Base-by-base conservation (phyloP, 92 coral and sea anemone species). In the Heliopora coerulea region DNA sequence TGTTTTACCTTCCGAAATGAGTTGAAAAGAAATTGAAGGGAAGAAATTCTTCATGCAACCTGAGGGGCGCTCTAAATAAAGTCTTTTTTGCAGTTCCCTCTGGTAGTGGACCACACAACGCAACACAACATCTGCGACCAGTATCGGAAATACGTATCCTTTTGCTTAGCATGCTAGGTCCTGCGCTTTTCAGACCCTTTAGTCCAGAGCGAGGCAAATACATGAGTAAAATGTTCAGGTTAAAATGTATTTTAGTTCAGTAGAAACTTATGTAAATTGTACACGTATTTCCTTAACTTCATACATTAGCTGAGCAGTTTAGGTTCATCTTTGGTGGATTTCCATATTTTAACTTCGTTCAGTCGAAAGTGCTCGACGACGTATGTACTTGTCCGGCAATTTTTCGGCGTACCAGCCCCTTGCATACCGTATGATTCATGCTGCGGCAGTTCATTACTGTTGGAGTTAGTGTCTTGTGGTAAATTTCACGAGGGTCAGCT, bases 311-410 rank as follows among this genome's bases (percentile, higher is more conserved):
- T 50, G 87, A 86, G 39, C 86, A 82, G 50, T 90, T 75, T 59
- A 88, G 91, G 37, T 84, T 89, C 6, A 89, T 95, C 19, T 95
- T 95, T 56, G 85, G 69, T 31, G 76, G 80, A 34, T 95, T 95
- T 78, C 99, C 99, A 0, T 95, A 90, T 60, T 95, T 95, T 72
- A 95, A 95, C 48, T 90, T 95, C 20, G 99, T 90, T 17, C 99
- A 95, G 74, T 95, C 99, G 33, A 88, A 80, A 73, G 99, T 95
- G 12, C 87, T 95, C 68, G 93, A 95, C 62, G 99, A 95, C 85
- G 97, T 86, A 73, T 62, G 78, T 13, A 29, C 0, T 66, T 7
- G 17, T n/a, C 6, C 24, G 25, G 14, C 60, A 13, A 29, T 28
- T 14, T 24, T 20, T 1, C 1, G 1, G 0, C 23, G 40, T n/a